phyloP scores from a whole-genome alignment of 1,140 invertebrate genomes.

The Orius insidiosus region DNA sequence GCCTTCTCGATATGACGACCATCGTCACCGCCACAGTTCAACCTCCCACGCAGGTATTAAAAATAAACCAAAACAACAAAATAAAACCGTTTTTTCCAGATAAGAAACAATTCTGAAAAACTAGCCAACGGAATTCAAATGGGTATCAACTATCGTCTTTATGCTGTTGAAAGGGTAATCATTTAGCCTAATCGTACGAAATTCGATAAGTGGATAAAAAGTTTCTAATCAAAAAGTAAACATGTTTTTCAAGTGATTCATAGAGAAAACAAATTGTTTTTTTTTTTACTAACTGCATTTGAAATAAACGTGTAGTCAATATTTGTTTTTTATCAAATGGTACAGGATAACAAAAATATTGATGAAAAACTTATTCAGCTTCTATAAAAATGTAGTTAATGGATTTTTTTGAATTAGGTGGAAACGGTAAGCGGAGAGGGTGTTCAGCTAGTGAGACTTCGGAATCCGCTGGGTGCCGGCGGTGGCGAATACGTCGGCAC shows the following conservation, averaged over 20 bases:
- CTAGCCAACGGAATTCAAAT: slow-evolving; percentile 62
- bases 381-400: neutral
- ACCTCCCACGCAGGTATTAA: slow-evolving; percentile 15
- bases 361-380: too few relatives aligned
- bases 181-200: neutral
- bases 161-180: slow-evolving; percentile 60
- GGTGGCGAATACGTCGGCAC: slow-evolving; percentile 51
- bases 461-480: slow-evolving; percentile 48
- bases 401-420: slow-evolving; percentile 32
- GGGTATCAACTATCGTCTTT: slow-evolving; percentile 63
- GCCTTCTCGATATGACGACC: slow-evolving; percentile 65
- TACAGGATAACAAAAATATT: too few relatives aligned
- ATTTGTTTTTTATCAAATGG: too few relatives aligned
- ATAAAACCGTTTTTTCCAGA: slow-evolving; percentile 26
- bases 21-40: slow-evolving; percentile 61
- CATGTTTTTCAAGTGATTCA: too few relatives aligned
- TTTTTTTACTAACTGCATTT: too few relatives aligned
- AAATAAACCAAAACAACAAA: neutral
- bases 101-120: slow-evolving; percentile 47
- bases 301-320: too few relatives aligned
- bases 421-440: slow-evolving; percentile 55
- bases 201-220: neutral
- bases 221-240: too few relatives aligned
- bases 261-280: too few relatives aligned
- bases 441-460: slow-evolving; percentile 50